phyloP scores from a whole-genome alignment of 92 coral and sea anemone genomes.

The Heliopora coerulea region DNA sequence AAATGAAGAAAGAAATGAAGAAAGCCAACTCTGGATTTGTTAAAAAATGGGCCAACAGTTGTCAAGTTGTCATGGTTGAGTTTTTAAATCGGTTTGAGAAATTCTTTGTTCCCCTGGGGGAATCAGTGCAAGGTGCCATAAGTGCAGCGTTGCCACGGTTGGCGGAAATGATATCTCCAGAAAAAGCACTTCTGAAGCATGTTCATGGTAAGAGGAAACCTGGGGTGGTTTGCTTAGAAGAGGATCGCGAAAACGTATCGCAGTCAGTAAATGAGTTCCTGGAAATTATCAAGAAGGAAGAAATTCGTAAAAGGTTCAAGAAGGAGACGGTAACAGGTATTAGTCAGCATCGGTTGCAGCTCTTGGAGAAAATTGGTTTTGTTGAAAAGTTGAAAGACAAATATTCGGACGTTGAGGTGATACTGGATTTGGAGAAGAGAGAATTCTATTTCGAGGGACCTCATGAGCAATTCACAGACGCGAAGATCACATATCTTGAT shows the following conservation, averaged over 20 bases:
- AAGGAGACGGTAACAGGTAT: constrained; percentile 37
- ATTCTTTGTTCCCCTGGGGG: background rate
- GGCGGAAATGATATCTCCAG: constrained; percentile 40
- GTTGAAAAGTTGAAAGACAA: constrained; percentile 46
- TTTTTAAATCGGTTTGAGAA: background rate
- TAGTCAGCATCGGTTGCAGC: constrained; percentile 55
- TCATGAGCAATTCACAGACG: constrained; percentile 57
- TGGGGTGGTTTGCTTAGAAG: constrained; percentile 47
- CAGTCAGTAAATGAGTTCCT: constrained; percentile 41
- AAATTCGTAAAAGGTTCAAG: constrained; percentile 51
- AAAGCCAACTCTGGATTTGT: background rate
- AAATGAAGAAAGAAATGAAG: too few relatives aligned
- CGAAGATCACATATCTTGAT: constrained; percentile 52
- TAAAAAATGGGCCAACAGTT: background rate
- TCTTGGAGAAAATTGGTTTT: constrained; percentile 63
- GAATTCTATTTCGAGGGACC: constrained; percentile 66
- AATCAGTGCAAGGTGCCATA: background rate
- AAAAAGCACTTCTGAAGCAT: constrained; percentile 40
- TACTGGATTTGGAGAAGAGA: constrained; percentile 50
- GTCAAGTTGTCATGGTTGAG: background rate
- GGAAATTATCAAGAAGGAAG: constrained; percentile 47
- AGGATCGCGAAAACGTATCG: constrained; percentile 22
- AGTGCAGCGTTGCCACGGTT: background rate
- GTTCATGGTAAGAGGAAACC: constrained; percentile 2
- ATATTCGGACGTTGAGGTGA: constrained; percentile 55